Evolutionary conservation across 1,140 invertebrate species (phyloP).

Genomic region (Ctenoplectra terminalis): DNA sequence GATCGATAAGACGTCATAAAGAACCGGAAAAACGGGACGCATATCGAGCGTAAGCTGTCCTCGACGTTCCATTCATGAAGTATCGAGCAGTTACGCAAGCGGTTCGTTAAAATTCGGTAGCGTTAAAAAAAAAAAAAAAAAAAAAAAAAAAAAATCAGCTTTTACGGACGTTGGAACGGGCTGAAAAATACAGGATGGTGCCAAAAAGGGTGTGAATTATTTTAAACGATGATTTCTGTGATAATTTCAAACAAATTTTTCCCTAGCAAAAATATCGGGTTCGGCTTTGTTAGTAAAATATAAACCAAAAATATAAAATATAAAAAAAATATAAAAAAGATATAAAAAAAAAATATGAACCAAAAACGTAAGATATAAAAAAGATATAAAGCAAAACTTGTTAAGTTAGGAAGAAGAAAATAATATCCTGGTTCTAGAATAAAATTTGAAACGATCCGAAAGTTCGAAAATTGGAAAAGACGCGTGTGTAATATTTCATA

Average conservation of each 20-base stretch:
- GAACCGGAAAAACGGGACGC: constrained; percentile 7
- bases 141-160: neutral
- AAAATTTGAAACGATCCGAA: neutral
- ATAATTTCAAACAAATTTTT: too few relatives aligned
- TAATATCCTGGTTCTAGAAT: neutral
- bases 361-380: too few relatives aligned
- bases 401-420: neutral
- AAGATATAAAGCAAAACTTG: too few relatives aligned
- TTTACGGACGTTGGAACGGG: neutral
- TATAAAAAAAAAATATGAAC: too few relatives aligned
- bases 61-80: neutral
- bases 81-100: neutral
- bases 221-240: too few relatives aligned
- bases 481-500: neutral
- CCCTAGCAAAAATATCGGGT: too few relatives aligned
- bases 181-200: neutral
- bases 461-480: neutral
- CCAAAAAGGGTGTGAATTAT: too few relatives aligned
- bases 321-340: too few relatives aligned
- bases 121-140: too few relatives aligned
- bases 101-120: neutral
- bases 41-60: neutral
- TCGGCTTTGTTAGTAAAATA: too few relatives aligned
- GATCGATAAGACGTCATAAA: constrained; percentile 35
- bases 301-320: too few relatives aligned